phyloP scores from a whole-genome alignment of 2,888 invertebrate species.

The Drosophila subsilvestris region DNA sequence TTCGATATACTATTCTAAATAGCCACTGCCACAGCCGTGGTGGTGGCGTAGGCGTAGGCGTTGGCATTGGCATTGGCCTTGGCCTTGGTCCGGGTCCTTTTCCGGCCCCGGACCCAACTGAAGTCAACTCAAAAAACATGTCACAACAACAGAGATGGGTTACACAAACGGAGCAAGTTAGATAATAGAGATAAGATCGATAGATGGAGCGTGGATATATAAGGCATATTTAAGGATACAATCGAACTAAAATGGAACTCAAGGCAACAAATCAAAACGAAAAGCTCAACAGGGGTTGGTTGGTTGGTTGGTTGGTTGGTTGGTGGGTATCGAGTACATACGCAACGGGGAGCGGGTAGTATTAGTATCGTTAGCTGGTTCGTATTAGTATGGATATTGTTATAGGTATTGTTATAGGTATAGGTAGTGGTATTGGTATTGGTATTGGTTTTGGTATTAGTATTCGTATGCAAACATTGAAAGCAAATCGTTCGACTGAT shows the following conservation, averaged over 20 bases:
- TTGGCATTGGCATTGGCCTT: background rate
- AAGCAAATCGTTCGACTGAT: slow-evolving; percentile 67
- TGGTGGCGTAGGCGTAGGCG: background rate
- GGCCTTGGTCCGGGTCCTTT: slow-evolving; percentile 15
- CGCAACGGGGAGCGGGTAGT: background rate
- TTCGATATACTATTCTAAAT: slow-evolving; percentile 52
- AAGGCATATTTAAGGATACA: slow-evolving; percentile 27
- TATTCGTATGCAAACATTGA: slow-evolving; percentile 60
- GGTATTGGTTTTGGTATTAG: slow-evolving; percentile 31
- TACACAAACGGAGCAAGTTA: slow-evolving; percentile 32
- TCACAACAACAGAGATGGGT: slow-evolving; percentile 40
- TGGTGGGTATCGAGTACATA: slow-evolving; percentile 4
- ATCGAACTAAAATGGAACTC: slow-evolving; percentile 32
- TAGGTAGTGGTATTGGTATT: slow-evolving; percentile 37
- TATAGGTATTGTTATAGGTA: slow-evolving; percentile 13
- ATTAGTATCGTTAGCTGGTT: slow-evolving; percentile 1
- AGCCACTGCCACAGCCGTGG: slow-evolving; percentile 3
- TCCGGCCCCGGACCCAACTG: slow-evolving; percentile 28
- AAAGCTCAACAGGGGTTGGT: slow-evolving; percentile 36
- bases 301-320: too few relatives aligned
- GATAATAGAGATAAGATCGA: slow-evolving; percentile 9
- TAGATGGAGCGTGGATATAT: slow-evolving; percentile 44
- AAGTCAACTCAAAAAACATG: slow-evolving; percentile 34
- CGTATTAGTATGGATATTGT: slow-evolving; percentile 14
- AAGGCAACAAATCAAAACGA: slow-evolving; percentile 31